Evolutionary conservation across 1,140 invertebrate genomes (phyloP).

Genomic region (Aphidius ervi): DNA sequence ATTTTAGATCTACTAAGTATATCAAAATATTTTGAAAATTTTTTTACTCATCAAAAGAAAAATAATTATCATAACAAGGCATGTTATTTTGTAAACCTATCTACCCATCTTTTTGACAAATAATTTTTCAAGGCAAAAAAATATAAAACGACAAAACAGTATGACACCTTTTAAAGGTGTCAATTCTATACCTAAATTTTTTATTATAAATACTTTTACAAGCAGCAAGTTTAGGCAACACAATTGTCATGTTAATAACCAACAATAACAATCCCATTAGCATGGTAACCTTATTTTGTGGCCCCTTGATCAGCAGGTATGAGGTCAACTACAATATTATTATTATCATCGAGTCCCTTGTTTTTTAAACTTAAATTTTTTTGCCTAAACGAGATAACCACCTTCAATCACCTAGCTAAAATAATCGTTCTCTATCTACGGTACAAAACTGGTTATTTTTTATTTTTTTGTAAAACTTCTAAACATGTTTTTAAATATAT

Average conservation of each 20-base stretch:
- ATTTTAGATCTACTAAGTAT: not conserved
- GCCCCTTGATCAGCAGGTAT: slow-evolving; percentile 24
- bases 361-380: slow-evolving; percentile 20
- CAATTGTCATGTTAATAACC: slow-evolving; percentile 45
- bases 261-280: slow-evolving; percentile 45
- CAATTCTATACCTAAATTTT: not conserved
- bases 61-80: slow-evolving; percentile 49
- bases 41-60: slow-evolving; percentile 1
- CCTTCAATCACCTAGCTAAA: too few relatives aligned
- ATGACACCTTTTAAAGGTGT: slow-evolving; percentile 25
- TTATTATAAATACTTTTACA: slow-evolving; percentile 22
- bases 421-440: too few relatives aligned
- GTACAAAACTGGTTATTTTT: too few relatives aligned
- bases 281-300: slow-evolving; percentile 24
- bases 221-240: slow-evolving; percentile 38
- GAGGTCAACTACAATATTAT: slow-evolving; percentile 27
- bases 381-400: not conserved
- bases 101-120: slow-evolving; percentile 33
- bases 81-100: slow-evolving; percentile 36
- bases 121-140: slow-evolving; percentile 23
- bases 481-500: too few relatives aligned
- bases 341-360: too few relatives aligned
- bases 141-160: not conserved
- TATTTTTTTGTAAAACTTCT: too few relatives aligned
- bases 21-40: not conserved